Conservation (phyloP, 2,797 vertebrate species). For the Pteronotus mesoamericanus region DNA sequence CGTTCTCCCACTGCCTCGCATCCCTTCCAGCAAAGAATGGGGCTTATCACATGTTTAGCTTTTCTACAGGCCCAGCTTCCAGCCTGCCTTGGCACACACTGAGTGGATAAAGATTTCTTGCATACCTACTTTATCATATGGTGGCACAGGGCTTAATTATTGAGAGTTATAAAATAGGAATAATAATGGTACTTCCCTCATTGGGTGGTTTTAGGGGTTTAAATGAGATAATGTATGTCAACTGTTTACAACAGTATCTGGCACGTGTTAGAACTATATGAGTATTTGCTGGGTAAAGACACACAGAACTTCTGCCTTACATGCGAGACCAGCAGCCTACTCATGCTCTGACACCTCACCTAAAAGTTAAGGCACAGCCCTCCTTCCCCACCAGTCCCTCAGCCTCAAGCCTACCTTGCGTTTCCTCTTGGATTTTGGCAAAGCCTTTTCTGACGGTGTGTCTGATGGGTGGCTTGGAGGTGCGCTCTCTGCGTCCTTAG, state of each 20-base stretch:
- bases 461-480: constrained; percentile 71
- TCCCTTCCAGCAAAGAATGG: background rate
- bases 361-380: background rate
- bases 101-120: background rate
- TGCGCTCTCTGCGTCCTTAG: constrained; percentile 81
- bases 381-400: accelerated
- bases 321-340: background rate
- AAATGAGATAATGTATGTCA: background rate
- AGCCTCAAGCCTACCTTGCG: constrained; percentile 88
- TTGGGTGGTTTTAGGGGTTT: background rate
- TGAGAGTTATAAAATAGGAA: background rate
- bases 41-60: accelerated
- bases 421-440: constrained; percentile 90
- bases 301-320: background rate
- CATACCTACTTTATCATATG: background rate
- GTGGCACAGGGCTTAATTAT: background rate
- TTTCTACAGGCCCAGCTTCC: background rate
- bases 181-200: background rate
- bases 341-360: background rate
- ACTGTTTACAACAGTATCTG: background rate
- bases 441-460: constrained; percentile 77
- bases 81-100: background rate
- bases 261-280: too few relatives aligned
- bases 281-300: background rate
- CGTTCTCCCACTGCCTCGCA: background rate